These are phyloP conservation scores for Saturnia pavonia DNA, from an alignment of 2,888 invertebrate species.

Conservation along the genomic window DNA sequence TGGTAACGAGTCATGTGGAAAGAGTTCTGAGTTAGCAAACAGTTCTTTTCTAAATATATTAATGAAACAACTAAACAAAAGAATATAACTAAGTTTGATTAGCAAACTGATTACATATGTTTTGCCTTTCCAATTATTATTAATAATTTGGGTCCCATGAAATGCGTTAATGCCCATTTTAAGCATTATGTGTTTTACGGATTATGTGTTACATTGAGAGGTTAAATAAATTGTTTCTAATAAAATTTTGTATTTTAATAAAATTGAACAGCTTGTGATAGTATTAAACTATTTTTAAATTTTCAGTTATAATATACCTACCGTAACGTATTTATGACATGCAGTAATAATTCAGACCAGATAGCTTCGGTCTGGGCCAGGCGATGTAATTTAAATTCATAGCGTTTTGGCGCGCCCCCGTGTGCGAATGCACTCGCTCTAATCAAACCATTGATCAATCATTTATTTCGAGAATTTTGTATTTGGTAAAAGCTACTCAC, in stretches of 20 bases:
- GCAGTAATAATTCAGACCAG: slow-evolving; percentile 4
- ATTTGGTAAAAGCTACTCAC: neutral
- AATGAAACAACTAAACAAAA: neutral
- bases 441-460: slow-evolving; percentile 6
- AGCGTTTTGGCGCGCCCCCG: slow-evolving; percentile 3
- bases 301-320: neutral
- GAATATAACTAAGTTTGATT: neutral
- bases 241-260: neutral
- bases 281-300: neutral
- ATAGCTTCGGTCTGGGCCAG: neutral
- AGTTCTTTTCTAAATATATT: neutral
- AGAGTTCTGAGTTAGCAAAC: neutral
- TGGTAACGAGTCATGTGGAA: neutral
- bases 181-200: too few species aligned
- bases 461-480: neutral
- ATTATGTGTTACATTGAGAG: too few species aligned
- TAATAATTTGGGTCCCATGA: too few species aligned
- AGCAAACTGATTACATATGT: neutral
- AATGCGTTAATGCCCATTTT: too few species aligned
- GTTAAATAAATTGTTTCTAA: neutral
- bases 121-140: neutral
- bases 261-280: neutral
- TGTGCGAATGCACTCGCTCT: neutral
- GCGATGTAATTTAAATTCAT: slow-evolving; percentile 11
- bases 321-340: neutral